Base-by-base conservation (phyloP, 2,797 vertebrate species). In the Sebastes umbrosus region DNA sequence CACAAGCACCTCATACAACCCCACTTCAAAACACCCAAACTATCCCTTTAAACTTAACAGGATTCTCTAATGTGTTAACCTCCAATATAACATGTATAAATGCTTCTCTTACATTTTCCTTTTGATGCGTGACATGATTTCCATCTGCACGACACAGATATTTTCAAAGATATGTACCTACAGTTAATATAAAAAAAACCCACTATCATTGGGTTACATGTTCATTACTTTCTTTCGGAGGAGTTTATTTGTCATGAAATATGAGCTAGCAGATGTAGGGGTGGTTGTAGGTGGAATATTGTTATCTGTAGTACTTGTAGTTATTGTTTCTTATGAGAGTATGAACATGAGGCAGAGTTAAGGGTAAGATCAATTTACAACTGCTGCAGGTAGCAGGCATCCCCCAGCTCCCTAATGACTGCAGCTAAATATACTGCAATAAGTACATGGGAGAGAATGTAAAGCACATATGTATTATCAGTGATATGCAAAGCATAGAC, bases 341-440 rank as follows among this genome's bases (percentile, higher is more conserved):
- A 92, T 91, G 92, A 77, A 71, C 55, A 83, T 27, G 85, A 81
- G 69, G 68, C 27, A 68, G 52, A 64, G 71, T 78, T 80, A 81
- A 63, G 55, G 58, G 55, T 20, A 20, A 79, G 68, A 67, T 74
- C 75, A 73, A 76, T 83, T 64, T 83, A 80, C 62, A 84, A 82
- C 68, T 75, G 65, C 78, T 84, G 64, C 59, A 58, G 55, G 69
- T 62, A 72, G 54, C 75, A 88, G 79, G 59, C 76, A 69, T 79
- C 71, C 69, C 72, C 67, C 50, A 69, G 58, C 84, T 82, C 88
- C 73, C 78, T 71, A 82, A 88, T 77, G 86, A 83, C 75, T 82
- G 64, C 57, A 81, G 82, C 81, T 83, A 89, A 87, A 90, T 87
- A 86, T 90, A 88, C 66, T 69, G 84, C 78, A 71, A 77, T 8